Base-by-base conservation (phyloP, 1,140 invertebrate species). In the Lasaia peninsularis region DNA sequence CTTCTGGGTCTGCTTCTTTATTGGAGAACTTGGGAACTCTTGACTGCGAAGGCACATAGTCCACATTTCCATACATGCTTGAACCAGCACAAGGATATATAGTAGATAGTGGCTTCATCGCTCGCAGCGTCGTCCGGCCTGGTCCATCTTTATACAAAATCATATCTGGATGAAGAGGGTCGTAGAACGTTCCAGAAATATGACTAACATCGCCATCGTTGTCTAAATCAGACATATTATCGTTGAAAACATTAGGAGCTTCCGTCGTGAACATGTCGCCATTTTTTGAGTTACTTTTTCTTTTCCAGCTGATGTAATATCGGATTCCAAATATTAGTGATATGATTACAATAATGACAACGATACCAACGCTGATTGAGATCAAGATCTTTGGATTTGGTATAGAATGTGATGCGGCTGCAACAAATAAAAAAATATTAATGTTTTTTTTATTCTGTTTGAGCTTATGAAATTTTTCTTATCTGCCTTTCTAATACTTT, bases 251-350 rank as follows among this genome's bases (percentile, higher is more conserved):
- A 56, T 89, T 89, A 9, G 89, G 88, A 12, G 86, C 68, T 58
- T 90, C 86, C 7, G 89, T 89, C 2, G 82, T 80, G 48, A 88
- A 90, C 78, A 90, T 87, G 37, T 90, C 82, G n/a, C 82, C 85
- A 11, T 82, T 80, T 66, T 89, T 90, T 10, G 83, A 80, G 14
- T 78, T 75, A 5, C 67, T 64, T 18, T 69, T 67, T 14, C 56
- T 67, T 40, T 70, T 73, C 21, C 72, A 64, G 10, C 68, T 65
- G 18, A 78, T 64, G 60, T 80, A 87, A 62, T 75, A 88, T 4
- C 78, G 67, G 0, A 85, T 56, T 7, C 56, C 74, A 12, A 86
- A 58, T 4, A 78, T n/a, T 10, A 75, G 60, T 3, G 67, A 32
- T 14, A 70, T 67, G 4, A 81, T 14, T 24, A 83, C 67, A 1